Percentiles rank a stretch among this genome's conserved stretches.
Conservation (phyloP, 2,888 invertebrate species). For the Eumacrocentrus americanus region DNA sequence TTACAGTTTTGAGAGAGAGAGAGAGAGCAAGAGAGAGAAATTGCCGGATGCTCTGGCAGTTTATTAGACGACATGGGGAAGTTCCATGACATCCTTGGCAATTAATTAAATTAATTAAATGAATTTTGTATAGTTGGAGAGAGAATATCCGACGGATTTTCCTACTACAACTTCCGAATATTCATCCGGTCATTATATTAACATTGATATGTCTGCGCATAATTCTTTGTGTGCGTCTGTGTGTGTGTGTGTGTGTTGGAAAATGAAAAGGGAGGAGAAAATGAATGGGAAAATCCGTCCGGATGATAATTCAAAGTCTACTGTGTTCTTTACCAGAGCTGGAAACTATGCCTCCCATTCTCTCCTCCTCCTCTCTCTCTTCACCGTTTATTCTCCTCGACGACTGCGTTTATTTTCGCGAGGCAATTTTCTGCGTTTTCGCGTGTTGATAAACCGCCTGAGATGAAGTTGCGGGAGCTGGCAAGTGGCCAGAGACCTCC, state of each 20-base stretch:
- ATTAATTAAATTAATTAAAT: not conserved
- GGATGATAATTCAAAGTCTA: slow-evolving; percentile 2
- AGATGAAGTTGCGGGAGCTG: slow-evolving; percentile 6
- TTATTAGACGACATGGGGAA: not conserved
- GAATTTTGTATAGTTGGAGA: not conserved
- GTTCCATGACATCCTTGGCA: not conserved
- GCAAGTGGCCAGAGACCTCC: slow-evolving; percentile 5
- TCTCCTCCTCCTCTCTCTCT: not conserved
- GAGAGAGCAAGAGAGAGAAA: no score
- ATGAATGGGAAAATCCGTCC: slow-evolving; percentile 7
- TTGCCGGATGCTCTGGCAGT: not conserved
- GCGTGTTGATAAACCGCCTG: slow-evolving; percentile 16
- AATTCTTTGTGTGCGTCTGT: not conserved
- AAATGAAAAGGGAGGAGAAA: not conserved
- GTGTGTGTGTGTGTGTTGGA: not conserved
- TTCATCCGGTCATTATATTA: not conserved
- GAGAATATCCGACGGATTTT: not conserved
- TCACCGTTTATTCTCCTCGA: slow-evolving; percentile 23
- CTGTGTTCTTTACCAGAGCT: slow-evolving; percentile 39
- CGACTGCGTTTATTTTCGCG: slow-evolving; percentile 11
- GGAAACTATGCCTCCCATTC: slow-evolving; percentile 22
- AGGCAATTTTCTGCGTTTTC: slow-evolving; percentile 19
- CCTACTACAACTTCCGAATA: not conserved
- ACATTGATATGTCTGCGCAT: not conserved
- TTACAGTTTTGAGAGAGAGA: no score